phyloP scores from a whole-genome alignment of 1,140 invertebrate genomes.

The Lysiphlebus fabarum region DNA sequence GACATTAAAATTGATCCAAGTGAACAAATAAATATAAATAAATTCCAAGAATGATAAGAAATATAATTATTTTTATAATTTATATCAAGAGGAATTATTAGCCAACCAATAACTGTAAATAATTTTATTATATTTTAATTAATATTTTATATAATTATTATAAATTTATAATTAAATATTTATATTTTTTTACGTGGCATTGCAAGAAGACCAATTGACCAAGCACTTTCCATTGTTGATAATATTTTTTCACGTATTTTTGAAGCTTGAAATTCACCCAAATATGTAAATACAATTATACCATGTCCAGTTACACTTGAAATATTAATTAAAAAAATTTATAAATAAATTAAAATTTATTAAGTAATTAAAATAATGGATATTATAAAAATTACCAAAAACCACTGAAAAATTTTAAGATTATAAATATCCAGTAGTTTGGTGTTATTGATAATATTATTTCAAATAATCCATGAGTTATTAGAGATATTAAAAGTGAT shows the following conservation, averaged over 20 bases:
- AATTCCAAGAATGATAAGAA: constrained; percentile 54
- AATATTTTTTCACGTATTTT: constrained; percentile 58
- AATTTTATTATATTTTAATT: too few relatives aligned
- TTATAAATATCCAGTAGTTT: constrained; percentile 46
- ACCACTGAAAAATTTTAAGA: constrained; percentile 64
- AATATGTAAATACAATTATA: constrained; percentile 59
- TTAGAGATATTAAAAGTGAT: constrained; percentile 51
- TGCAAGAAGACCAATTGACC: constrained; percentile 59
- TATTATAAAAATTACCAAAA: constrained; percentile 48
- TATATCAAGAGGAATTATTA: constrained; percentile 51
- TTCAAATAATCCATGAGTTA: constrained; percentile 50
- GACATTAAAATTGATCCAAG: constrained; percentile 33
- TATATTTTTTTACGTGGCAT: constrained; percentile 58
- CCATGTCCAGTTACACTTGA: constrained; percentile 59
- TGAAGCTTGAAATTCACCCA: constrained; percentile 60
- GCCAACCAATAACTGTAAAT: constrained; percentile 56
- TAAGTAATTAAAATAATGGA: neutral
- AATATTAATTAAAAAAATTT: neutral
- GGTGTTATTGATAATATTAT: constrained; percentile 50
- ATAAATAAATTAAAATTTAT: neutral
- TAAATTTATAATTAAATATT: too few relatives aligned
- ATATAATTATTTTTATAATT: constrained; percentile 40
- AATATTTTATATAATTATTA: too few relatives aligned
- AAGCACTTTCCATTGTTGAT: constrained; percentile 60
- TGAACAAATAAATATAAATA: constrained; percentile 46